Evolutionary conservation across 1,140 invertebrate genomes (phyloP), one percentile per base, ranked within the genome.

Genomic region (Bursaphelenchus mucronatus): DNA sequence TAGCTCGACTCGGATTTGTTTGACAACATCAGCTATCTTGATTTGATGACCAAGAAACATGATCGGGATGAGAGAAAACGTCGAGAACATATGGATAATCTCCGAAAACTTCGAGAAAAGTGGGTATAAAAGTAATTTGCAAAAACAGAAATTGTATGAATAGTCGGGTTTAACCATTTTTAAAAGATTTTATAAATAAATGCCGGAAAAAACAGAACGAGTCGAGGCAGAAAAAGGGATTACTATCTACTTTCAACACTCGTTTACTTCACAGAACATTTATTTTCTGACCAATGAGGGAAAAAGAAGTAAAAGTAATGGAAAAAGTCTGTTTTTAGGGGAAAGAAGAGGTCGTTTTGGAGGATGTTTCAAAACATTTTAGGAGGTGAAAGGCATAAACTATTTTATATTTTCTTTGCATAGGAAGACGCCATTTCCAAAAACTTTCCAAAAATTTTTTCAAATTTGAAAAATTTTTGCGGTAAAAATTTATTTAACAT

Each of bases 1-100:
- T 41, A 68, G 70, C 52, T 71, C n/a, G 76, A 76, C 54, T 63
- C 65, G 9, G 76, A 77, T 65, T 55, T 77, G 5, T 80, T 77
- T 41, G 75, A 79, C 46, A 66, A 68, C 3, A 65, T 79, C 8
- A 67, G 62, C 13, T 77, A 81, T 30, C 40, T 77, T 13, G 67
- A 77, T 45, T 52, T 77, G 55, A 71, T 77, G 44, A 57, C 40
- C 11, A 43, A 64, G 55, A 49, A 66, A 13, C 58, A 79, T 21
- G 64, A 66, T 10, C 49, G 64, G n/a, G 57, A 52, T 10, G 43
- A 62, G 41, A 58, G 65, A n/a, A 57, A 62, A 21, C 63, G 73
- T 43, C 13, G 54, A 15, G 69, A 72, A 21, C 63, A 67, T 15
- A 44, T 57, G 13, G 58, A 61, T 10, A 66, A 62, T 45, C 19